A percentile compares a stretch with the other conserved stretches of the same genome.
Evolutionary conservation across 37 sponge, comb jelly and placozoan genomes (phyloP).

Genomic region (Bolinopsis microptera): DNA sequence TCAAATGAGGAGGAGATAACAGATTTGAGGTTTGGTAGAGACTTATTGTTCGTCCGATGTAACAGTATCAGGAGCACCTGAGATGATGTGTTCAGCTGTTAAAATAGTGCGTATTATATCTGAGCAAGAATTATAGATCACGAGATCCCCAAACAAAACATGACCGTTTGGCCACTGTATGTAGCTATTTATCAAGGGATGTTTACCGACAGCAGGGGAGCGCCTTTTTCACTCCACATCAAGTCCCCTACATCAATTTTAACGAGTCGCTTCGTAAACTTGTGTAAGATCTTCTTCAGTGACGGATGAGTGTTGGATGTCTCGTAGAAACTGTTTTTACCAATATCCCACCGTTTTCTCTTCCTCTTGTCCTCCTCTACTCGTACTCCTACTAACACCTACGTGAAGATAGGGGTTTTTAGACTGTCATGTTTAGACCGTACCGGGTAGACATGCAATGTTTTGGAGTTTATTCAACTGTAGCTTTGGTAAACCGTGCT

Average conservation of each 20-base stretch:
- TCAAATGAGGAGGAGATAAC: conserved; percentile 1
- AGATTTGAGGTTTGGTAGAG: neutral
- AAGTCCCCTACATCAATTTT: neutral
- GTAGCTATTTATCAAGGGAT: too few relatives aligned
- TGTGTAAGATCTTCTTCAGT: conserved; percentile 53
- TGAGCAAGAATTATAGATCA: too few relatives aligned
- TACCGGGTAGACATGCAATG: too few relatives aligned
- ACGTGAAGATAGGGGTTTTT: neutral
- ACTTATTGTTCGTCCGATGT: conserved; percentile 3
- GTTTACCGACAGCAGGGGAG: conserved; percentile 36
- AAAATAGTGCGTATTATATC: too few relatives aligned
- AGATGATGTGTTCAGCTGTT: neutral
- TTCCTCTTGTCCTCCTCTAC: conserved; percentile 18
- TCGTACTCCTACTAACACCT: conserved; percentile 40
- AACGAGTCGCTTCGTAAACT: conserved; percentile 36
- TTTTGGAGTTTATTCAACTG: too few relatives aligned
- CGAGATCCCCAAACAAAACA: too few relatives aligned
- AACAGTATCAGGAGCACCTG: conserved; percentile 7
- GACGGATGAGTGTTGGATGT: conserved; percentile 11
- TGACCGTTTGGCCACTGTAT: too few relatives aligned
- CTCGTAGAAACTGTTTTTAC: conserved; percentile 33
- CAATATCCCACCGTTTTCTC: conserved; percentile 56
- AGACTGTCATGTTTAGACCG: too few relatives aligned
- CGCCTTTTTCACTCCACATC: conserved; percentile 4
- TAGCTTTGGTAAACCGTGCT: too few relatives aligned